A percentile compares a stretch with the other conserved stretches of the same genome.
Conservation (phyloP, 2,888 invertebrate genomes). For the Rhingia campestris region DNA sequence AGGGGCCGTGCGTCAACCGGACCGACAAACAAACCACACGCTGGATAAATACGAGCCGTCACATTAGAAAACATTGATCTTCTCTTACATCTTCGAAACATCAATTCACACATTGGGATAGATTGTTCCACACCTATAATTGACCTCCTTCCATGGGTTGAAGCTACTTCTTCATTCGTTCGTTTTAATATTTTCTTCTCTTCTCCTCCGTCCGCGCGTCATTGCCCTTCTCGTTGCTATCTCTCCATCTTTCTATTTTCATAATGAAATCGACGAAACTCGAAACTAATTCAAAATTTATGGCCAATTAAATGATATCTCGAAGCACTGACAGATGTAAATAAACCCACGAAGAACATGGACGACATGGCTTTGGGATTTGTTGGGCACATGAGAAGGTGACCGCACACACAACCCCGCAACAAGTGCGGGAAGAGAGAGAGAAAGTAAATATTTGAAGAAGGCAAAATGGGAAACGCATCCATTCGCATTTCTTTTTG, state of each 20-base stretch:
- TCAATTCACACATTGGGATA: conserved; percentile 45
- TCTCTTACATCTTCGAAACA: conserved; percentile 42
- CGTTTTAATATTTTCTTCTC: background rate
- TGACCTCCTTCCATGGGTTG: conserved; percentile 59
- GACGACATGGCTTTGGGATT: background rate
- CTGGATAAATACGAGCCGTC: conserved; percentile 32
- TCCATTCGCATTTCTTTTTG: conserved; percentile 39
- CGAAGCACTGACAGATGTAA: conserved; percentile 54
- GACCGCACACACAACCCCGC: background rate
- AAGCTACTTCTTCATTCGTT: background rate
- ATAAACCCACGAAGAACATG: conserved; percentile 23
- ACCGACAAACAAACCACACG: conserved; percentile 3
- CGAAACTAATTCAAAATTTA: conserved; percentile 60
- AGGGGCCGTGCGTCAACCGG: background rate
- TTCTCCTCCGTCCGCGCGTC: background rate
- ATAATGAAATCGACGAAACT: background rate
- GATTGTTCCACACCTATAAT: conserved; percentile 39
- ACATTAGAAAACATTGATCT: conserved; percentile 53
- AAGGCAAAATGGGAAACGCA: conserved; percentile 25
- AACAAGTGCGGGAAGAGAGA: conserved; percentile 32
- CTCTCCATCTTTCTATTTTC: background rate
- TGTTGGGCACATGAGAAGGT: background rate
- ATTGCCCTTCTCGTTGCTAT: background rate
- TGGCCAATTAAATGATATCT: conserved; percentile 57
- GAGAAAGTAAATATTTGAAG: conserved; percentile 44